Evolutionary conservation across 2,888 invertebrate genomes (phyloP), one percentile per base, ranked within the genome.

Genomic region (Cantharis rufa): DNA sequence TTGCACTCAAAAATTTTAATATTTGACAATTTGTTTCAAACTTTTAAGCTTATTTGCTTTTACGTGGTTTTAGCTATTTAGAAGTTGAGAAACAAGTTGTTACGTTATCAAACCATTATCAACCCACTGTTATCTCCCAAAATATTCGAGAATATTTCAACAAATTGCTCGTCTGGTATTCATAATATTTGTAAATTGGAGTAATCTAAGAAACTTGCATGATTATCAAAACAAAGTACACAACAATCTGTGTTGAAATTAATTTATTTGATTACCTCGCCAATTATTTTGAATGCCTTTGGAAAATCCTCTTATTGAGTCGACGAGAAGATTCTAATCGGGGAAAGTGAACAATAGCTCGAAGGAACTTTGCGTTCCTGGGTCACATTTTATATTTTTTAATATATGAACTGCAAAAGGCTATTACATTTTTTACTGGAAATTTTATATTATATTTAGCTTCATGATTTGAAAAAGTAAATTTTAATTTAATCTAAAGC

Each of bases 401-500:
- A 48, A 48, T 48, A 48, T 48, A 48, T 48, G 48, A 48, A 48
- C 48, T 48, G n/a, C 48, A 48, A 48, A 48, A 48, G 48, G 48
- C n/a, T 48, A 48, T 48, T 48, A 48, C 48, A 15, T 66, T 66
- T 64, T 66, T 16, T 66, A n/a, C 21, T 15, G 3, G 64, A 66
- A 16, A 66, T 21, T n/a, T 21, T n/a, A 21, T n/a, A 66, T 66
- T 66, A 21, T 9, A 21, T 21, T 64, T 66, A 15, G 64, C 18
- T n/a, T 7, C 16, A 66, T n/a, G 64, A 66, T 66, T 66, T 24
- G 61, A 13, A 68, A 21, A 72, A 72, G 61, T 66, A 72, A 64
- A 72, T 66, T 66, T 72, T 64, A 72, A 72, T 72, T 66, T 72
- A 72, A 72, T 66, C 72, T 18, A 4, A 10, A 64, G n/a, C 16